phyloP scores from a whole-genome alignment of 2,888 invertebrate genomes.

The Melieria picta region DNA sequence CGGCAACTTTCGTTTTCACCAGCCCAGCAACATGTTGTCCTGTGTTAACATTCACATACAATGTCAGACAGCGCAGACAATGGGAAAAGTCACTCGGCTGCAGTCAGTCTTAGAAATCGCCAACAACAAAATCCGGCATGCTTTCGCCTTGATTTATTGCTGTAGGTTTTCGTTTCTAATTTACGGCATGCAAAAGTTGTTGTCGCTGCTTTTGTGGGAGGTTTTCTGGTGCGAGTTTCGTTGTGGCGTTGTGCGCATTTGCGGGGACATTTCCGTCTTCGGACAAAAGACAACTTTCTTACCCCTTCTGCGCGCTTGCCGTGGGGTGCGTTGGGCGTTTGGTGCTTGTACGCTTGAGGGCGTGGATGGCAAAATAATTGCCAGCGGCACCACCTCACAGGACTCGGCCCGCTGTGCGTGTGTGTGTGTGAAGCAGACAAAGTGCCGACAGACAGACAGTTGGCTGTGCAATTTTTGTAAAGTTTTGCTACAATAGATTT shows the following conservation, averaged over 20 bases:
- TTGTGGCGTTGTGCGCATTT: background rate
- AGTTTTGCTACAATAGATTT: too few species aligned
- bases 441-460: too few species aligned
- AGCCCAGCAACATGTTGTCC: background rate
- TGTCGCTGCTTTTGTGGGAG: background rate
- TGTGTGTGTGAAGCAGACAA: too few species aligned
- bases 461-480: too few species aligned
- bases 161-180: slow-evolving; percentile 54
- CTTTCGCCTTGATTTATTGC: slow-evolving; percentile 55
- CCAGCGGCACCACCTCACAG: background rate
- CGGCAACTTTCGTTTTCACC: slow-evolving; percentile 1
- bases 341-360: background rate
- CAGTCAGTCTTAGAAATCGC: slow-evolving; percentile 36
- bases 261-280: background rate
- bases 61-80: background rate
- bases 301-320: background rate
- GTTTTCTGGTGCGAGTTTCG: background rate
- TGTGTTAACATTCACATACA: background rate
- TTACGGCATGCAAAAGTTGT: slow-evolving; percentile 39
- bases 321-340: background rate
- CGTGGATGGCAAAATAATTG: background rate
- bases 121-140: slow-evolving; percentile 48
- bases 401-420: too few species aligned
- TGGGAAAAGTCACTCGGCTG: slow-evolving; percentile 28
- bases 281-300: slow-evolving; percentile 2